Evolutionary conservation across 2,797 vertebrate genomes (phyloP).

Genomic region (Toxotes lorentzi): DNA sequence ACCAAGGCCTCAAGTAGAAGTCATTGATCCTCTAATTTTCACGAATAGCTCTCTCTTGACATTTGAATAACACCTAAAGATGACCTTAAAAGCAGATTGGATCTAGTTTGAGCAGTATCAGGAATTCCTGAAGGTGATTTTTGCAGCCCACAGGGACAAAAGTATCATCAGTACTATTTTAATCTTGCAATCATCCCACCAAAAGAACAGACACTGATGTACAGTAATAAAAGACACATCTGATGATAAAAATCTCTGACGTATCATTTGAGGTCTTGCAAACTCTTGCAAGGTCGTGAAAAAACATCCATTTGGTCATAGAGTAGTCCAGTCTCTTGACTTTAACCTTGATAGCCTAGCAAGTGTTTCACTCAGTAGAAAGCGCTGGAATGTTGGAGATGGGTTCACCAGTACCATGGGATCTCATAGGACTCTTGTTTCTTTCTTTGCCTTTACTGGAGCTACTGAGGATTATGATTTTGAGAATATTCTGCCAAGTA

Average conservation of each 20-base stretch:
- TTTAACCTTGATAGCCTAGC: not conserved
- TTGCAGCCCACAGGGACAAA: not conserved
- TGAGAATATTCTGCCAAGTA: constrained; percentile 3
- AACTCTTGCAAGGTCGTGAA: too few species aligned
- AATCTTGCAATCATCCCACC: not conserved
- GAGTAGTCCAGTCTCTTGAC: not conserved
- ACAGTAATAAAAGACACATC: not conserved
- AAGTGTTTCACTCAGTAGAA: not conserved
- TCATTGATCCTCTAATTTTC: not conserved
- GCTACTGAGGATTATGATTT: not conserved
- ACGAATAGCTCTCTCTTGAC: not conserved
- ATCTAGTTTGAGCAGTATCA: not conserved
- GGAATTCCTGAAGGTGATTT: not conserved
- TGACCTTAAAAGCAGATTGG: not conserved
- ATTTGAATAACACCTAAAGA: constrained; percentile 2
- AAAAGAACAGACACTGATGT: not conserved
- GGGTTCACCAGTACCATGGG: not conserved
- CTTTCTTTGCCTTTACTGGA: not conserved
- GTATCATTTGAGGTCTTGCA: not conserved
- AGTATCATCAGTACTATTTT: not conserved
- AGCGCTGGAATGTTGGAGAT: not conserved
- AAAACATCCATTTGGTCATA: constrained; percentile 11
- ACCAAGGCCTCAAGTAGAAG: not conserved
- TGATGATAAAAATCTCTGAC: not conserved
- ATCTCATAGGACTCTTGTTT: not conserved